A percentile compares a stretch with the other conserved stretches of the same genome.
These are phyloP conservation scores for Sturmia bella DNA, from an alignment of 2,888 invertebrate species.

Conservation along the genomic window DNA sequence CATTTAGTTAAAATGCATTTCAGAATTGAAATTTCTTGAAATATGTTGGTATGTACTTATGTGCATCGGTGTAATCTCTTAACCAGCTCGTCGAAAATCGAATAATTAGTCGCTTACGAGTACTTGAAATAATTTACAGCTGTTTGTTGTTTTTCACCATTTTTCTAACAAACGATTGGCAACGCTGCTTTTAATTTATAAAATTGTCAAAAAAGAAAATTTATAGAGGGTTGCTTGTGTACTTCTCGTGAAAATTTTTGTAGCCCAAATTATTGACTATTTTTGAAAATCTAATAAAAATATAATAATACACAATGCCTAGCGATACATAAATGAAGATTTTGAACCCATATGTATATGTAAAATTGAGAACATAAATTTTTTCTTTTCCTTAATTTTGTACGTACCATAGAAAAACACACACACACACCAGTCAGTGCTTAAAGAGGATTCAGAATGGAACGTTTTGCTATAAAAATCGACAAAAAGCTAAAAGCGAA, in stretches of 20 bases:
- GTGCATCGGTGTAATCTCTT: too few relatives aligned
- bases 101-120: not conserved
- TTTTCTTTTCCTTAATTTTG: conserved; percentile 38
- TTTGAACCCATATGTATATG: conserved; percentile 6
- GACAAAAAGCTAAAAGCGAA: conserved; percentile 79
- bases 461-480: conserved; percentile 80
- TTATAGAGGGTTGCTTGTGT: conserved; percentile 67
- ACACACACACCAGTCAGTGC: conserved; percentile 23
- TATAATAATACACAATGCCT: conserved; percentile 49
- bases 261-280: conserved; percentile 28
- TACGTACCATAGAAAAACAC: conserved; percentile 34
- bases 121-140: conserved; percentile 30
- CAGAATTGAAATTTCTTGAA: too few relatives aligned
- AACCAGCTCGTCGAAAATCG: conserved; percentile 36
- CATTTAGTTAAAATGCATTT: too few relatives aligned
- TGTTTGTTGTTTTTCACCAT: conserved; percentile 41
- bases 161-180: conserved; percentile 40
- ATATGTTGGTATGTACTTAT: too few relatives aligned
- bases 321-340: conserved; percentile 34
- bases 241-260: conserved; percentile 63
- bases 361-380: conserved; percentile 14
- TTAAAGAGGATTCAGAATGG: conserved; percentile 59
- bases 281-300: conserved; percentile 40
- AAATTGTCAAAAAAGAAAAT: conserved; percentile 65
- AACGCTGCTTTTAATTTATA: conserved; percentile 58